These are phyloP conservation scores for Spongilla lacustris DNA, from an alignment of 37 sponge, comb jelly and placozoan species.

Conservation along the genomic window DNA sequence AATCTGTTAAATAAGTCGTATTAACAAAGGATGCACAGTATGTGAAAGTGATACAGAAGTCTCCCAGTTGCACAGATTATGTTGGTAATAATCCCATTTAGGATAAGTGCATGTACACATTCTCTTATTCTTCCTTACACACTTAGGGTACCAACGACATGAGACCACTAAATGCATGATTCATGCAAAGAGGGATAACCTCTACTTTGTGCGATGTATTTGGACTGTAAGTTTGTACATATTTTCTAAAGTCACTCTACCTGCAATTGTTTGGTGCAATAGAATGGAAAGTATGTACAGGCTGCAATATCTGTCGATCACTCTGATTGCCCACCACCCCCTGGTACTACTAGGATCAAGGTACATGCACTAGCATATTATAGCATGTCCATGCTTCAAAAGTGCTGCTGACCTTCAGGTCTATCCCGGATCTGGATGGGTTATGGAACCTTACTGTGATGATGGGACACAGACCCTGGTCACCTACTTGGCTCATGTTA, in stretches of 20 bases:
- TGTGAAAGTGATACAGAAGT: background rate
- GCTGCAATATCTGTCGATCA: slow-evolving; percentile 49
- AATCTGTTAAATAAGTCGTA: background rate
- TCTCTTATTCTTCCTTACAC: background rate
- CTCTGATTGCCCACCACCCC: slow-evolving; percentile 26
- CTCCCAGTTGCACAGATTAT: background rate
- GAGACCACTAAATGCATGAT: slow-evolving; percentile 37
- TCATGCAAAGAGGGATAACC: slow-evolving; percentile 22
- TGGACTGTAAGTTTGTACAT: slow-evolving; percentile 16
- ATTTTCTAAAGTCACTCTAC: background rate
- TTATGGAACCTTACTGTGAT: slow-evolving; percentile 54
- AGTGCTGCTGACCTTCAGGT: slow-evolving; percentile 18
- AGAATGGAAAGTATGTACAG: slow-evolving; percentile 53
- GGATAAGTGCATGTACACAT: background rate
- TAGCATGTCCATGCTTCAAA: background rate
- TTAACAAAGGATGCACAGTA: background rate
- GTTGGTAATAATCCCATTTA: background rate
- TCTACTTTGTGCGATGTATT: background rate
- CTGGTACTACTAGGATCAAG: slow-evolving; percentile 37
- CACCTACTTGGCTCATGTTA: slow-evolving; percentile 50
- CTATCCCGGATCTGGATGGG: slow-evolving; percentile 61
- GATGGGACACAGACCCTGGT: slow-evolving; percentile 44
- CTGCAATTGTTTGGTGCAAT: background rate
- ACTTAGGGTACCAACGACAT: background rate
- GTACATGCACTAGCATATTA: too few relatives aligned